These are phyloP conservation scores for Colletes collaris DNA, from an alignment of 2,888 invertebrate genomes.

Conservation along the genomic window DNA sequence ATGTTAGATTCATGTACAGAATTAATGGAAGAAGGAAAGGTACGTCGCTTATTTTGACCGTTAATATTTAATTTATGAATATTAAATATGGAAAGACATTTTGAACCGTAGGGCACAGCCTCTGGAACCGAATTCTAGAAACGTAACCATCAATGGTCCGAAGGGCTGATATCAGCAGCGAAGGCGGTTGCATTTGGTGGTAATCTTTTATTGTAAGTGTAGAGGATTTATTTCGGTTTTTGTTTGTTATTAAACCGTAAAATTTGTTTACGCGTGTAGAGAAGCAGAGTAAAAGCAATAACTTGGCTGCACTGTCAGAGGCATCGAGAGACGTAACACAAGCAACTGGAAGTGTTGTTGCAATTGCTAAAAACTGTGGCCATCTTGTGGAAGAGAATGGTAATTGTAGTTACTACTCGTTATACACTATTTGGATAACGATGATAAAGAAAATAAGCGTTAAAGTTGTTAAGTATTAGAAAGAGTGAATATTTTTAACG, in stretches of 20 bases:
- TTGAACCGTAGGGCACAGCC: constrained; percentile 86
- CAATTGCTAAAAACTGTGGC: constrained; percentile 95
- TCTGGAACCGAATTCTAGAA: constrained; percentile 98
- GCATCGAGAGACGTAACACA: constrained; percentile 95
- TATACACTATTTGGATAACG: too few species aligned
- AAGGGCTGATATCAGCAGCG: constrained; percentile 98
- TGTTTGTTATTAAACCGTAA: not conserved
- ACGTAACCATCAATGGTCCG: constrained; percentile 99
- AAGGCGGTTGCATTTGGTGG: constrained; percentile 99
- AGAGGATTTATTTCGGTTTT: not conserved
- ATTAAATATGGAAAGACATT: not conserved
- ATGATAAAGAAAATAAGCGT: too few species aligned
- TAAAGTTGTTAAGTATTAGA: not conserved
- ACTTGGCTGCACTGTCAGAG: constrained; percentile 91
- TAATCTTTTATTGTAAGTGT: constrained; percentile 93
- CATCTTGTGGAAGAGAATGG: constrained; percentile 88
- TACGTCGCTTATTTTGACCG: constrained; percentile 68
- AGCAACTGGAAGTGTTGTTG: constrained; percentile 96
- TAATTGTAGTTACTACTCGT: constrained; percentile 9
- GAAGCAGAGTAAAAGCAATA: constrained; percentile 95
- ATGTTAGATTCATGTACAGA: constrained; percentile 98
- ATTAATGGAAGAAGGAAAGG: constrained; percentile 96
- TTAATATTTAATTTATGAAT: not conserved
- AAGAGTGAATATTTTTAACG: not conserved
- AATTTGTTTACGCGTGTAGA: constrained; percentile 83